Percentiles rank a stretch among this genome's conserved stretches.
These are phyloP conservation scores for Drosophila kanekoi DNA, from an alignment of 2,888 invertebrate genomes.

Conservation along the genomic window DNA sequence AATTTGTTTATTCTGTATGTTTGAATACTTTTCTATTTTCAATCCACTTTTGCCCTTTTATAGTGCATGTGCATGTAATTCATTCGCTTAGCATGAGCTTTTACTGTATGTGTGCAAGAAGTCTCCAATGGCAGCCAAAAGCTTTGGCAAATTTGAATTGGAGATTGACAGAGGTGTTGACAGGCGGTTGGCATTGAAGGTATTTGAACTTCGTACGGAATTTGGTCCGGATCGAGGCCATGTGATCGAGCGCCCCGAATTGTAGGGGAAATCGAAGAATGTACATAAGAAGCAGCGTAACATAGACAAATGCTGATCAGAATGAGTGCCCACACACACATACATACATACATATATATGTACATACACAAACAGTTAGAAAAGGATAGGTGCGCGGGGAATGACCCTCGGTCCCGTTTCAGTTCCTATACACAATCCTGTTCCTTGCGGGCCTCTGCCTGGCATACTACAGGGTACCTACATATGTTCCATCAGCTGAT, in stretches of 20 bases:
- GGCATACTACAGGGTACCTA: conserved; percentile 9
- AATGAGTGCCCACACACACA: conserved; percentile 41
- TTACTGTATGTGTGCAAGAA: conserved; percentile 9
- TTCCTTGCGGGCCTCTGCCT: conserved; percentile 36
- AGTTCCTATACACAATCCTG: conserved; percentile 43
- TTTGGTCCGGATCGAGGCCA: conserved; percentile 31
- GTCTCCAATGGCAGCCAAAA: conserved; percentile 26
- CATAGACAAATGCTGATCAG: conserved; percentile 69
- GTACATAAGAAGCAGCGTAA: conserved; percentile 24
- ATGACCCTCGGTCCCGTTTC: conserved; percentile 63
- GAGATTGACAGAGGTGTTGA: conserved; percentile 59
- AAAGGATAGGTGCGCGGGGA: conserved; percentile 67
- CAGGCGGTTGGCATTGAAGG: conserved; percentile 41
- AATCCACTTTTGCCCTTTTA: no score
- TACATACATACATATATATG: conserved; percentile 12
- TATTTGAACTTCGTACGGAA: conserved; percentile 56
- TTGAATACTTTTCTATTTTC: neutral
- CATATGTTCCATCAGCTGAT: conserved; percentile 78
- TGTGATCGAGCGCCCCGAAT: conserved; percentile 12
- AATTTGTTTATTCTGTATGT: neutral
- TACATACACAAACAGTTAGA: conserved; percentile 63
- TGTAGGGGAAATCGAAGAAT: conserved; percentile 64
- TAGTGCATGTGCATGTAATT: neutral
- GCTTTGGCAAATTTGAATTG: conserved; percentile 46
- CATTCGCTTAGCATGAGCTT: neutral